phyloP scores from a whole-genome alignment of 2,797 vertebrate species.

The Pipistrellus nathusii region DNA sequence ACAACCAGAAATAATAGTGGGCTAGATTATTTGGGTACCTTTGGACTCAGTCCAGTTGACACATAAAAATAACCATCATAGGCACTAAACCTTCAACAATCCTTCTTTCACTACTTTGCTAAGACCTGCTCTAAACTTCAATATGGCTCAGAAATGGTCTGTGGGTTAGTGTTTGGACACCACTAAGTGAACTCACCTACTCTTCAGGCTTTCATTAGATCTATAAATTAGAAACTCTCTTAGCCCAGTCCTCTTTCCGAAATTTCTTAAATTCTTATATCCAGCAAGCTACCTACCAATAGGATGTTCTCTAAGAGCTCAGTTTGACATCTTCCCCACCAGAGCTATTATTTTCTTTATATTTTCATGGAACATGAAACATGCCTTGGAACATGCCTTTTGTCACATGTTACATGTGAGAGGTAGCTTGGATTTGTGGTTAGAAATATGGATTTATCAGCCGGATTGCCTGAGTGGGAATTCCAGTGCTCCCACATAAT shows the following conservation, averaged over 20 bases:
- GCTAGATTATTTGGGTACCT: background rate
- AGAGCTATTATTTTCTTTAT: background rate
- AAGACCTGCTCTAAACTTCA: background rate
- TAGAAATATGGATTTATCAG: background rate
- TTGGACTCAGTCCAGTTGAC: background rate
- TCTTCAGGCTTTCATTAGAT: background rate
- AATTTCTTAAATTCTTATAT: background rate
- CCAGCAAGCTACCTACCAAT: background rate
- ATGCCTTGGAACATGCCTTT: background rate
- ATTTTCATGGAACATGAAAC: background rate
- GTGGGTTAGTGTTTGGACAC: background rate
- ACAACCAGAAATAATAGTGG: background rate
- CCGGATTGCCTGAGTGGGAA: background rate
- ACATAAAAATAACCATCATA: background rate
- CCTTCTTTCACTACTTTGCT: background rate
- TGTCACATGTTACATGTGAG: background rate
- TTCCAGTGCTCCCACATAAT: background rate
- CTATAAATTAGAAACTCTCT: background rate
- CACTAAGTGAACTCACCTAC: background rate
- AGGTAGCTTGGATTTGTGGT: background rate
- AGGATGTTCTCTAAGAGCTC: background rate
- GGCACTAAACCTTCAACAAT: background rate
- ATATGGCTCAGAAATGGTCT: background rate
- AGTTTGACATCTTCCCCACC: background rate
- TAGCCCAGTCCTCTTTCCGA: background rate